Evolutionary conservation across 2,113 vertebrate species (phyloP).

Genomic region (Pycnonotus jocosus): DNA sequence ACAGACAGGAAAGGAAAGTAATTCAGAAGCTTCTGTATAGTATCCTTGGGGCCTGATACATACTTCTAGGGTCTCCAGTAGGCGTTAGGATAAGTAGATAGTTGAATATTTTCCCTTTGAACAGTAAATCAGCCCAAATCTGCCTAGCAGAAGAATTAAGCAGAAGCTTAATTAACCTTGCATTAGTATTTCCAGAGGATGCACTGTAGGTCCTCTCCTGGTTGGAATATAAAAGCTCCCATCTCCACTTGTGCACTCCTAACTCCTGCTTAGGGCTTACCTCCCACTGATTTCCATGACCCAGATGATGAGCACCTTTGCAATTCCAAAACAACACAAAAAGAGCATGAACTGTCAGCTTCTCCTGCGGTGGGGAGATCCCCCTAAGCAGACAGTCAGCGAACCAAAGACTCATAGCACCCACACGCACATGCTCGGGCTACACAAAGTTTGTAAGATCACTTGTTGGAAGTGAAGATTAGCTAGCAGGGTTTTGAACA

Average conservation of each 20-base stretch:
- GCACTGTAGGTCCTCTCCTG: background rate
- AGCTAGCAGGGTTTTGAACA: background rate
- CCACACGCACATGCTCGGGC: background rate
- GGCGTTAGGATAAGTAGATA: background rate
- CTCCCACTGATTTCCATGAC: background rate
- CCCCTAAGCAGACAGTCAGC: background rate
- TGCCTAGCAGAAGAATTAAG: slow-evolving; percentile 35
- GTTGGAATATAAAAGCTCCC: background rate
- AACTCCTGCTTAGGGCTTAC: background rate
- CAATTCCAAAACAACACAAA: background rate
- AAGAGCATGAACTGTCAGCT: background rate
- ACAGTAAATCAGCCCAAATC: slow-evolving; percentile 42
- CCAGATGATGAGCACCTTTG: background rate
- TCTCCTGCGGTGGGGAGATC: background rate
- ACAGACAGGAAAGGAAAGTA: background rate
- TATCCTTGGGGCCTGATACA: background rate
- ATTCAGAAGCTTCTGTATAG: background rate
- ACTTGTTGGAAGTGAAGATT: background rate
- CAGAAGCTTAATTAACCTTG: slow-evolving; percentile 18
- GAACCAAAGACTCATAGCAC: background rate
- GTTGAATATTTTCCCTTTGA: slow-evolving; percentile 31
- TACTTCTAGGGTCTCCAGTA: background rate
- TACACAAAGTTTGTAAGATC: background rate
- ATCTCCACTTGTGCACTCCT: background rate
- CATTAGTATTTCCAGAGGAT: slow-evolving; percentile 21